These are phyloP conservation scores for Grus americana DNA, from an alignment of 2,113 vertebrate species.

Conservation along the genomic window DNA sequence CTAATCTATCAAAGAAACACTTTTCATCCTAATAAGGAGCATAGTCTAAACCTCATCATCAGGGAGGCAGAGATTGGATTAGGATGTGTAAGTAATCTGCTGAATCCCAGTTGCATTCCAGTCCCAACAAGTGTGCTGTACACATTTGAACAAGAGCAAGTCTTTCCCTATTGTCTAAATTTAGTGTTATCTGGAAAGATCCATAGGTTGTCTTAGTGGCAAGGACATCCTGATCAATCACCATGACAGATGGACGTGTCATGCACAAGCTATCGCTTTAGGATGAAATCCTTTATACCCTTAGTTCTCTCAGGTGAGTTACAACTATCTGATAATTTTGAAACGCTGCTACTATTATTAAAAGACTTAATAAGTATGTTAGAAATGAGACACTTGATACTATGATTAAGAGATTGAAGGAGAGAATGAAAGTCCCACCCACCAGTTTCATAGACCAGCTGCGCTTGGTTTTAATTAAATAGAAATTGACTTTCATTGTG, in stretches of 20 bases:
- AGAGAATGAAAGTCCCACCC: background rate
- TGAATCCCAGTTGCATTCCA: background rate
- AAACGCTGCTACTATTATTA: background rate
- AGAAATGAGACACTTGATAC: background rate
- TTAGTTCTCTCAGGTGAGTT: background rate
- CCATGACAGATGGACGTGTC: background rate
- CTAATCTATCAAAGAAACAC: background rate
- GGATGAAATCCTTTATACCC: background rate
- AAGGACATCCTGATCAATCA: background rate
- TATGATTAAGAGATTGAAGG: background rate
- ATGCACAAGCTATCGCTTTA: background rate
- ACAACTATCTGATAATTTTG: background rate
- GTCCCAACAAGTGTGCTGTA: background rate
- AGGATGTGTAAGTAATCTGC: background rate
- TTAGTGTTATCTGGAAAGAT: background rate
- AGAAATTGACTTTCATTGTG: background rate
- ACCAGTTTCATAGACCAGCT: background rate
- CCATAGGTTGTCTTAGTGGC: background rate
- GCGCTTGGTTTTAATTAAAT: background rate
- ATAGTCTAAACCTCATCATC: background rate
- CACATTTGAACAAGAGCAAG: background rate
- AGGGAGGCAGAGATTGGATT: background rate
- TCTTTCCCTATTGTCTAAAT: background rate
- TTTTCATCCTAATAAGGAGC: background rate
- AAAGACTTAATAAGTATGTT: background rate